phyloP scores from a whole-genome alignment of 2,888 invertebrate genomes.

The Agrenia bidenticulata region DNA sequence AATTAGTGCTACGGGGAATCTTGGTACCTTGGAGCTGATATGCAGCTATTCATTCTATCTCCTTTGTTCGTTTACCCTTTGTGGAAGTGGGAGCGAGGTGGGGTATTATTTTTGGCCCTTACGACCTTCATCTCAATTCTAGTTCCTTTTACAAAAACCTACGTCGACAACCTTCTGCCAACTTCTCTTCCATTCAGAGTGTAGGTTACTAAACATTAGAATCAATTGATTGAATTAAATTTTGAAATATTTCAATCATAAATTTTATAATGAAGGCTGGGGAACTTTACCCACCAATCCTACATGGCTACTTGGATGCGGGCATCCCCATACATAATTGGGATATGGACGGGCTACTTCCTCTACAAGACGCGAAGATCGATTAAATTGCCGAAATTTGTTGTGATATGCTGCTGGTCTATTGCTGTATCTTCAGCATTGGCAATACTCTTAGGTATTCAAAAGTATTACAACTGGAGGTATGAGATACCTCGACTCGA shows the following conservation, averaged over 20 bases:
- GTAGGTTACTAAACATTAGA: too few species aligned
- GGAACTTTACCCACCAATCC: constrained; percentile 25
- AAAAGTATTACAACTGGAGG: constrained; percentile 34
- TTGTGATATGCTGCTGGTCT: constrained; percentile 34
- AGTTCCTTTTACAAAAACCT: constrained; percentile 35
- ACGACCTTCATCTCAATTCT: constrained; percentile 31
- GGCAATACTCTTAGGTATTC: constrained; percentile 39
- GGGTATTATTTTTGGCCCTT: constrained; percentile 26
- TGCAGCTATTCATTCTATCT: constrained; percentile 42
- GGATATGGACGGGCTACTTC: constrained; percentile 48
- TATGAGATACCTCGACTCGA: constrained; percentile 29
- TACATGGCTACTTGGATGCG: constrained; percentile 50
- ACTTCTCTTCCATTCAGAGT: constrained; percentile 30
- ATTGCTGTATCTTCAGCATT: constrained; percentile 39
- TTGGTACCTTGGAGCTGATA: constrained; percentile 47
- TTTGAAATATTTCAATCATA: too few species aligned
- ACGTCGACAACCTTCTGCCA: constrained; percentile 32
- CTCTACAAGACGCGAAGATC: constrained; percentile 29
- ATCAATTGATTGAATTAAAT: too few species aligned
- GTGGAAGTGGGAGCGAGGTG: constrained; percentile 40
- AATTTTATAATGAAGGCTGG: background rate
- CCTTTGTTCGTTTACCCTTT: constrained; percentile 41
- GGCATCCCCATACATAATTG: constrained; percentile 51
- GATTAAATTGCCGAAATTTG: constrained; percentile 10
- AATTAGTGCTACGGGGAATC: constrained; percentile 44